phyloP scores from a whole-genome alignment of 1,140 invertebrate species.

The Aethina tumida region DNA sequence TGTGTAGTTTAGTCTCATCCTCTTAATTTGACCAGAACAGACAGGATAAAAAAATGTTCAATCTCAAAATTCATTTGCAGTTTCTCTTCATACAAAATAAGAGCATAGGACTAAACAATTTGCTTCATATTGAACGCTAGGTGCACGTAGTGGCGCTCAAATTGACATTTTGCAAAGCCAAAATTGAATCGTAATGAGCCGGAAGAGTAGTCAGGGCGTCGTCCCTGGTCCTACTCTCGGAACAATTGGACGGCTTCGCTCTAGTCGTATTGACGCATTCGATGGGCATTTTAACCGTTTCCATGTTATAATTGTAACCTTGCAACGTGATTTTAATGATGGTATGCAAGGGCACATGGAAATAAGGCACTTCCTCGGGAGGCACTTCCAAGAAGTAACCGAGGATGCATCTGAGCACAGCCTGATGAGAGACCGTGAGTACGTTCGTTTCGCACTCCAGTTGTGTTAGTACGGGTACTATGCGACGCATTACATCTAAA shows the following conservation, averaged over 20 bases:
- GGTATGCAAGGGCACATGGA: constrained; percentile 85
- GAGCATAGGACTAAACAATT: no score
- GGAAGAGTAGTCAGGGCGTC: constrained; percentile 61
- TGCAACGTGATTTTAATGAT: constrained; percentile 72
- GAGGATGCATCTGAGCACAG: constrained; percentile 81
- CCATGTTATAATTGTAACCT: constrained; percentile 74
- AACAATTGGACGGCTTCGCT: constrained; percentile 59
- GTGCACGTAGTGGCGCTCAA: constrained; percentile 19
- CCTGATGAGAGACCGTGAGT: constrained; percentile 83
- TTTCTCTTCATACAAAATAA: no score
- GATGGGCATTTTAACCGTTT: constrained; percentile 68
- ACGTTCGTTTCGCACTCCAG: constrained; percentile 78
- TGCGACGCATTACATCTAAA: constrained; percentile 74
- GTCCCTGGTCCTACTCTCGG: constrained; percentile 46
- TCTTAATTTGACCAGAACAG: no score
- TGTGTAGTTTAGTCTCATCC: no score
- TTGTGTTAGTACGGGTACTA: constrained; percentile 70
- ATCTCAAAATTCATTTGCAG: no score
- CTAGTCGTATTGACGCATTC: constrained; percentile 80
- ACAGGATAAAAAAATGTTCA: no score
- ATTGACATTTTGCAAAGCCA: constrained; percentile 20
- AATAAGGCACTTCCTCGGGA: constrained; percentile 74
- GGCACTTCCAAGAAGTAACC: constrained; percentile 80
- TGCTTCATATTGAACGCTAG: no score
- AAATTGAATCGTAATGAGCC: constrained; percentile 53